A percentile compares a stretch with the other conserved stretches of the same genome.
These are phyloP conservation scores for Tachina lurida DNA, from an alignment of 2,888 invertebrate genomes.

Conservation along the genomic window DNA sequence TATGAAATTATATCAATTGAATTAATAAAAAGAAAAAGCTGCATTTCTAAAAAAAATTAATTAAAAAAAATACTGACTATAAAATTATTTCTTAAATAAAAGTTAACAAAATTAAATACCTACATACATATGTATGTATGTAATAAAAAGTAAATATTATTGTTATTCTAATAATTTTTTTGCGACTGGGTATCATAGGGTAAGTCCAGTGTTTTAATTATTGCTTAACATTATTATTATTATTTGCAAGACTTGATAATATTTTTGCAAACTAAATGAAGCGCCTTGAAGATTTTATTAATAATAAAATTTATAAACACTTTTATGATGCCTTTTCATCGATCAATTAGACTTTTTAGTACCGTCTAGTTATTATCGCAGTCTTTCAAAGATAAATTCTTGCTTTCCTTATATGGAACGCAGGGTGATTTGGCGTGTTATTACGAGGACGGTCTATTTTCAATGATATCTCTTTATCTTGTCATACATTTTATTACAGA, in stretches of 20 bases:
- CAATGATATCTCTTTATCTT: constrained; percentile 16
- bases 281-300: constrained; percentile 5
- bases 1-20: no score
- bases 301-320: constrained; percentile 15
- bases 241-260: neutral
- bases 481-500: constrained; percentile 29
- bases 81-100: no score
- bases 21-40: no score
- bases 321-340: constrained; percentile 47
- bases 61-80: no score
- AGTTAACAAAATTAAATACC: no score
- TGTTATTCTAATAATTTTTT: no score
- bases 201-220: neutral
- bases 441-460: constrained; percentile 8
- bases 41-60: no score
- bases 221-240: neutral
- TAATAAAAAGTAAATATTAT: no score
- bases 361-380: constrained; percentile 17
- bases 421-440: constrained; percentile 4
- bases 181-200: no score
- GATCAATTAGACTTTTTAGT: constrained; percentile 45
- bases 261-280: neutral
- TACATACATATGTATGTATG: no score
- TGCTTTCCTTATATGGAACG: neutral
- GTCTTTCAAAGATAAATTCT: constrained; percentile 3